Evolutionary conservation across 2,888 invertebrate genomes (phyloP), one percentile per base, ranked within the genome.

Genomic region (Heliconius cydno): DNA sequence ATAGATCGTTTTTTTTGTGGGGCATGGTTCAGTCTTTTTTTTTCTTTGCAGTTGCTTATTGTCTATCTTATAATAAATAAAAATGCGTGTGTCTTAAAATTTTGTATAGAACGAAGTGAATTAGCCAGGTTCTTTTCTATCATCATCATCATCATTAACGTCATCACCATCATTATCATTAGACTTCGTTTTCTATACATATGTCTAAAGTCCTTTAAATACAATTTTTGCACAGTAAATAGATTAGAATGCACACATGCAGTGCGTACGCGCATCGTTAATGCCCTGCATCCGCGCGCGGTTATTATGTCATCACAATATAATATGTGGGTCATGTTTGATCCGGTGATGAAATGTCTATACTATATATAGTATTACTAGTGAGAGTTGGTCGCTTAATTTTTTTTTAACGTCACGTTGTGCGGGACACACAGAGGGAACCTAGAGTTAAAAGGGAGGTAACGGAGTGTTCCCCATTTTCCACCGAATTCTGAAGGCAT

Each of bases 261-360:
- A 79, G 77, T 70, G 76, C 82, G 79, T 79, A 81, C 79, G 41
- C 12, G 71, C 68, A 73, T 72, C 78, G 78, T 71, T 78, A 75
- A 76, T 70, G 73, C 57, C 63, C 78, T 66, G 41, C 79, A 60
- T 79, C 60, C 78, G 78, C 67, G 76, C 63, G 76, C 63, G 46
- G 38, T 81, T 75, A 73, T 83, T 83, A 82, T 82, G 81, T 83
- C 82, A 80, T 78, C 68, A 80, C 74, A 78, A 75, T 82, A 79
- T 82, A 46, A 63, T 67, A 60, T 80, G 52, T 82, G 38, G 81
- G 82, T 78, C 76, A 74, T 78, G 82, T 79, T 79, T 65, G 72
- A 81, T 82, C 81, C 81, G 79, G 79, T 81, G 79, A 76, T 81
- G 82, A 79, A 81, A 82, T 57, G 28, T 66, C 38, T 15, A 65